phyloP scores from a whole-genome alignment of 1,140 invertebrate species.

The Probaryconus sp. region DNA sequence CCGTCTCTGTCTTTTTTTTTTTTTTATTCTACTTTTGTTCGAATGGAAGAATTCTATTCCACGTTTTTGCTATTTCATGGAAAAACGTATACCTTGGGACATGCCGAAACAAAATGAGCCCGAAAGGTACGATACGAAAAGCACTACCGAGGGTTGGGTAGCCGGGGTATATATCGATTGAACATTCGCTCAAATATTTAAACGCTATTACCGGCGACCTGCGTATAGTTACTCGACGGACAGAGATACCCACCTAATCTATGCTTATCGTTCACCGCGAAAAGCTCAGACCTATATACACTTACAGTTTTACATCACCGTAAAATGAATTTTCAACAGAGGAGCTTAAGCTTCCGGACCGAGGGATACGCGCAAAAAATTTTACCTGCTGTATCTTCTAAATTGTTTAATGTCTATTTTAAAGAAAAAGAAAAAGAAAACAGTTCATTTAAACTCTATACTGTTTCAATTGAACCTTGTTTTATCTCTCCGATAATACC shows the following conservation, averaged over 20 bases:
- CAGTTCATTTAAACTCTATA: no score
- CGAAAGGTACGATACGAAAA: slow-evolving; percentile 51
- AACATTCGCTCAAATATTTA: slow-evolving; percentile 74
- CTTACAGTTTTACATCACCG: slow-evolving; percentile 21
- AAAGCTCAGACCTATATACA: slow-evolving; percentile 4
- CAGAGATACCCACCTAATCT: slow-evolving; percentile 40
- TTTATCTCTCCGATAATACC: no score
- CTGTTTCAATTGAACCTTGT: no score
- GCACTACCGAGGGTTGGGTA: slow-evolving; percentile 41
- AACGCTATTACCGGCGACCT: slow-evolving; percentile 67
- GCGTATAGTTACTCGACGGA: slow-evolving; percentile 60
- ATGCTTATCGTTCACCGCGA: slow-evolving; percentile 21
- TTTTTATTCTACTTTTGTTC: slow-evolving; percentile 13
- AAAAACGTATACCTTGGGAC: slow-evolving; percentile 61
- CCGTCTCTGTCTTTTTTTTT: slow-evolving; percentile 10
- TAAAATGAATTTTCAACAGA: slow-evolving; percentile 9
- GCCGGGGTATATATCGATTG: slow-evolving; percentile 71
- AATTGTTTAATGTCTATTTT: no score
- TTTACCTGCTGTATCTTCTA: no score
- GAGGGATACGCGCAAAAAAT: no score
- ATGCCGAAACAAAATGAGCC: slow-evolving; percentile 52
- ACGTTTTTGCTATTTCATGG: slow-evolving; percentile 71
- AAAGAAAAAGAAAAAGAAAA: no score
- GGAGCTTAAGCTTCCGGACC: no score
- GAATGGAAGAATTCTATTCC: slow-evolving; percentile 70